Conservation (phyloP, 2,797 vertebrate genomes). For the Lacerta bilineata region DNA sequence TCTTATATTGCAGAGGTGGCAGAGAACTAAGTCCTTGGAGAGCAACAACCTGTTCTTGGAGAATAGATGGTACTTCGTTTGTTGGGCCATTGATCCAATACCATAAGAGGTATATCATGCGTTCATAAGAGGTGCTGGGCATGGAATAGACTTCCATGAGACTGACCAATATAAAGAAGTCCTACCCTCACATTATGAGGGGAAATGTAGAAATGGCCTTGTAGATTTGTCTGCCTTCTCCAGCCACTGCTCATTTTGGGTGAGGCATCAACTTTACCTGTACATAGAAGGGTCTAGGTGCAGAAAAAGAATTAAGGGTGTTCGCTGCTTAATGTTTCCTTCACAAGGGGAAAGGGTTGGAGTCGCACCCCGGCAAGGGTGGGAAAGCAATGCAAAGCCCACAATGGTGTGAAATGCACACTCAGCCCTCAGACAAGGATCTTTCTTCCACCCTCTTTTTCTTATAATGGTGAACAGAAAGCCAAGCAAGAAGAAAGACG, state of each 20-base stretch:
- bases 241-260: not conserved
- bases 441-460: not conserved
- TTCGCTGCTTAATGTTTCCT: not conserved
- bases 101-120: not conserved
- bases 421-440: not conserved
- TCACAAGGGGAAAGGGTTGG: not conserved
- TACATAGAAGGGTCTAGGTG: not conserved
- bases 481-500: not conserved
- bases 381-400: not conserved
- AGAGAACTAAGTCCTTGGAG: not conserved
- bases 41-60: not conserved
- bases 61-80: not conserved
- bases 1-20: not conserved
- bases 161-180: not conserved
- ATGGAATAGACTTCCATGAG: not conserved
- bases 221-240: not conserved
- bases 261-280: not conserved
- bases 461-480: not conserved
- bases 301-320: not conserved
- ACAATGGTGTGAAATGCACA: not conserved
- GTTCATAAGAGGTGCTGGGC: not conserved
- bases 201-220: conserved; percentile 2
- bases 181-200: too few relatives aligned
- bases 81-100: not conserved
- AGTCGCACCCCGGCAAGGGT: not conserved